Conservation (phyloP, 1,140 invertebrate genomes). For the Caenorhabditis remanei region DNA sequence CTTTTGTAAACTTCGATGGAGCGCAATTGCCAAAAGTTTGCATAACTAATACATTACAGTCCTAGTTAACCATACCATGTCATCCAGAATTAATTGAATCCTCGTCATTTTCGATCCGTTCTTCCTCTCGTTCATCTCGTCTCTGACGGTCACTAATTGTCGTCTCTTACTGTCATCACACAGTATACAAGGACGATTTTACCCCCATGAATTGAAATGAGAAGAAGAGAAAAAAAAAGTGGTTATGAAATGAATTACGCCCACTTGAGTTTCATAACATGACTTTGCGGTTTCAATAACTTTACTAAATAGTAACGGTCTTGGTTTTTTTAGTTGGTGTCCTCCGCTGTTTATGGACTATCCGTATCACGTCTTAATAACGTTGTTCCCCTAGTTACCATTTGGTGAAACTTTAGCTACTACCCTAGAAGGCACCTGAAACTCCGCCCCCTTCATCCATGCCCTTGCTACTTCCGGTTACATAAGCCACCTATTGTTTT, state of each 20-base stretch:
- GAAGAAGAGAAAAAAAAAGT: background rate
- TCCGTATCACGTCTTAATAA: too few species aligned
- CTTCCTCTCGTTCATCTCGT: background rate
- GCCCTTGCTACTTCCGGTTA: background rate
- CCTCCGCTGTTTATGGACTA: too few species aligned
- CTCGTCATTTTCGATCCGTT: slow-evolving; percentile 14
- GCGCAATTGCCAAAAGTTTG: too few species aligned
- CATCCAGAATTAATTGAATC: slow-evolving; percentile 38
- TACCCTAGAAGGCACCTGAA: background rate
- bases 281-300: background rate
- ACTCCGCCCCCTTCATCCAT: background rate
- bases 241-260: background rate
- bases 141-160: slow-evolving; percentile 14
- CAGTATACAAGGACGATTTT: slow-evolving; percentile 12
- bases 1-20: too few species aligned
- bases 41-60: too few species aligned
- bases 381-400: too few species aligned
- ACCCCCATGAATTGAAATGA: background rate
- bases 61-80: background rate
- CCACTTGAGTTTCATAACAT: background rate
- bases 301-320: background rate
- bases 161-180: slow-evolving; percentile 9
- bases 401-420: background rate
- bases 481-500: background rate
- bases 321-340: too few species aligned